Base-by-base conservation (phyloP, 2,113 vertebrate species). In the Hypomesus transpacificus region DNA sequence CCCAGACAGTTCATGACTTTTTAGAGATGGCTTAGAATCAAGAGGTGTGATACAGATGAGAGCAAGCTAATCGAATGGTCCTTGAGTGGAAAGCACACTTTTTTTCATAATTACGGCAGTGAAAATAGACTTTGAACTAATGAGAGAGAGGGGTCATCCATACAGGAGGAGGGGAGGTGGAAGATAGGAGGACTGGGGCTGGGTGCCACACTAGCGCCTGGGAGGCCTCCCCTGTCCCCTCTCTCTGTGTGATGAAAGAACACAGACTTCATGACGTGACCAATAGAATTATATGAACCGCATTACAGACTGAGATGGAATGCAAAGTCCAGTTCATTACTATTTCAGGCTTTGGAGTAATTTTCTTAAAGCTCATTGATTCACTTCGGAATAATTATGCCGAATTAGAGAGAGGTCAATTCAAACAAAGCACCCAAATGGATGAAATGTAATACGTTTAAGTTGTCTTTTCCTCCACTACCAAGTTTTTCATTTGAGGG, bases 61-160 rank as follows among this genome's bases (percentile, higher is more conserved):
- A 57, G 62, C 11, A 75, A 20, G 28, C 59, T 69, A 78, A 22
- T 9, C 70, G 31, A 69, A 24, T 20, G 9, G 53, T 56, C 54
- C 71, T 57, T 59, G 69, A 66, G 71, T 59, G 73, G 86, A 82
- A 86, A 89, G 89, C 88, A 89, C 86, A 87, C 80, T 62, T 85
- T 62, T 78, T 26, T 17, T 31, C 62, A 20, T 17, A 28, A 73
- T 46, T 70, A 59, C 54, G 69, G 77, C 76, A 74, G 68, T 59
- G 80, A 69, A 76, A 84, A 80, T 69, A 71, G 60, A 58, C 68
- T 56, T 66, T 31, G 52, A 50, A 59, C 16, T 73, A 80, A 72
- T 75, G 76, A 83, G 73, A 64, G 61, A 79, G 74, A 73, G 78
- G 86, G 76, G 80, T 81, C 65, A 70, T 87, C 78, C 71, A 3